A percentile compares a stretch with the other conserved stretches of the same genome.
phyloP scores from a whole-genome alignment of 2,113 vertebrate genomes.

The Chloroceryle aenea region DNA sequence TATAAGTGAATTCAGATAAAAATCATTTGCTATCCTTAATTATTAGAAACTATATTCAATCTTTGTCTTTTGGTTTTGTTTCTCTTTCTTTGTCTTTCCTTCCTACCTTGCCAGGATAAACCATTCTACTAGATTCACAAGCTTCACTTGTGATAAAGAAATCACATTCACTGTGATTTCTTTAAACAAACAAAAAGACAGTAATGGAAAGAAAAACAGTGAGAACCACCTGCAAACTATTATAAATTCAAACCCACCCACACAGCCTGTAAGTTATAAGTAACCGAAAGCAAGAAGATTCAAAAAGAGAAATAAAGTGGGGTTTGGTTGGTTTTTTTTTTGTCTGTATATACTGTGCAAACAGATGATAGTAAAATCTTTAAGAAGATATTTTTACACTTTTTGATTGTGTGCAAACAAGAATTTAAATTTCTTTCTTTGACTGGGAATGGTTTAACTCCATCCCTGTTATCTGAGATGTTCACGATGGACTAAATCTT shows the following conservation, averaged over 20 bases:
- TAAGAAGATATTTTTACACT: neutral
- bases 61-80: neutral
- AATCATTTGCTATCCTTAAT: constrained; percentile 54
- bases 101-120: constrained; percentile 70
- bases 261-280: constrained; percentile 13
- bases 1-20: constrained; percentile 16
- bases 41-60: constrained; percentile 30
- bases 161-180: constrained; percentile 52
- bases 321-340: neutral
- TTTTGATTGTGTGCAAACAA: neutral
- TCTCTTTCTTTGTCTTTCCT: constrained; percentile 34
- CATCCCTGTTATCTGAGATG: neutral
- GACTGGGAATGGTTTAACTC: neutral
- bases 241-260: constrained; percentile 62
- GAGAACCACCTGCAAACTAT: constrained; percentile 72
- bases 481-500: neutral
- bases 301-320: constrained; percentile 31
- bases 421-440: neutral
- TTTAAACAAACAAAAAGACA: constrained; percentile 72
- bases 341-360: neutral
- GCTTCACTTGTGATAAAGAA: neutral
- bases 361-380: neutral
- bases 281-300: constrained; percentile 23
- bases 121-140: constrained; percentile 43
- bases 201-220: constrained; percentile 61